Conservation (phyloP, 2,113 vertebrate genomes). For the Cryptomyrus ogoouensis region DNA sequence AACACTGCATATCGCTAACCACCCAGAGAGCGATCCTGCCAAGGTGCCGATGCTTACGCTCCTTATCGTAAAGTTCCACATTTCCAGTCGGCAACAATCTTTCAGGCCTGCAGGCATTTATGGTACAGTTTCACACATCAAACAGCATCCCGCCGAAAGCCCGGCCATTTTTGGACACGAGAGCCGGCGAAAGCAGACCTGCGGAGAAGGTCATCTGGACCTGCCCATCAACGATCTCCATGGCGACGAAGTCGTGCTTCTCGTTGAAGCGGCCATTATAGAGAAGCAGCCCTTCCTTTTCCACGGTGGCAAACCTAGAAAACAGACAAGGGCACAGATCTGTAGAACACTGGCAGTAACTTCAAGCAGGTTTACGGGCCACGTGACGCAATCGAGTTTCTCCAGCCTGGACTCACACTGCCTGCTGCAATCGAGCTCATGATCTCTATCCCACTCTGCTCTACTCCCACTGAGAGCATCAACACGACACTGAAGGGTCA, state of each 20-base stretch:
- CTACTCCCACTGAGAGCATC: not conserved
- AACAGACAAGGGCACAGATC: not conserved
- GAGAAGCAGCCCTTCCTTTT: slow-evolving; percentile 74
- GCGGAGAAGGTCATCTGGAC: slow-evolving; percentile 93
- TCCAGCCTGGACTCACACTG: not conserved
- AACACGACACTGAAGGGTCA: not conserved
- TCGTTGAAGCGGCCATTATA: slow-evolving; percentile 95
- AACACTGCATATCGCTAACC: not conserved
- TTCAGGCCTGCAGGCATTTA: not conserved
- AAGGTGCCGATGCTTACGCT: not conserved
- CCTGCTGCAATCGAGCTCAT: not conserved
- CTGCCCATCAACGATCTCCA: slow-evolving; percentile 86
- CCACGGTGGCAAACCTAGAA: slow-evolving; percentile 82
- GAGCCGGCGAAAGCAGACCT: slow-evolving; percentile 53
- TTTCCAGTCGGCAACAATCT: not conserved
- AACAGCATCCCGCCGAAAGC: not conserved
- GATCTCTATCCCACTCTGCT: not conserved
- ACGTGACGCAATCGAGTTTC: not conserved
- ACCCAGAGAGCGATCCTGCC: not conserved
- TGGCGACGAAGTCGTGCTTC: slow-evolving; percentile 87
- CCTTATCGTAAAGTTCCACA: not conserved
- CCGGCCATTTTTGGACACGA: not conserved
- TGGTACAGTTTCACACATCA: not conserved
- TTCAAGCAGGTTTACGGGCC: not conserved
- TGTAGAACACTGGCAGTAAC: not conserved